Evolutionary conservation across 2,888 invertebrate genomes (phyloP).

Genomic region (Noctuana brunneofusca): DNA sequence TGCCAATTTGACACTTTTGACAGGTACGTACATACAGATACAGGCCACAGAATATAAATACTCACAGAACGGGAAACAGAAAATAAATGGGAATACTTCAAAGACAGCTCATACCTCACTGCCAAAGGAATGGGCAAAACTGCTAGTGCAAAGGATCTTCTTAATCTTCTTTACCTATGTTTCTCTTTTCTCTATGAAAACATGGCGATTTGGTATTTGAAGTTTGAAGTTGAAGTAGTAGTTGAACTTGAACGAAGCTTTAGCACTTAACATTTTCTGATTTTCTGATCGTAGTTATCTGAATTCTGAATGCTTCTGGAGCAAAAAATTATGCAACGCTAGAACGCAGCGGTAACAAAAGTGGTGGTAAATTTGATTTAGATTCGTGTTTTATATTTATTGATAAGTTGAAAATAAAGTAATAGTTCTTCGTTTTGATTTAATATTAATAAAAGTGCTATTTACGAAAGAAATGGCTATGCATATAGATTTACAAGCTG

Average conservation of each 20-base stretch:
- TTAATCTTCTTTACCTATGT: too few relatives aligned
- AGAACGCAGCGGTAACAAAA: conserved; percentile 48
- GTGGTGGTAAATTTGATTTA: conserved; percentile 54
- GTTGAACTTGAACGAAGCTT: conserved; percentile 11
- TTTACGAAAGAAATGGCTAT: conserved; percentile 50
- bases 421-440: background rate
- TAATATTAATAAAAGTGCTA: conserved; percentile 1
- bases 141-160: too few relatives aligned
- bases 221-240: too few relatives aligned
- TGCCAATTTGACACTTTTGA: background rate
- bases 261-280: too few relatives aligned
- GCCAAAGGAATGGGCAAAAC: too few relatives aligned
- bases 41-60: too few relatives aligned
- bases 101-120: too few relatives aligned
- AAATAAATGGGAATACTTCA: too few relatives aligned
- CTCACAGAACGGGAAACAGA: too few relatives aligned
- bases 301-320: conserved; percentile 14
- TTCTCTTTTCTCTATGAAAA: background rate
- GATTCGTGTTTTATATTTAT: background rate
- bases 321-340: conserved; percentile 4
- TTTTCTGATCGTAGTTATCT: too few relatives aligned
- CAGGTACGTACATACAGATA: too few relatives aligned
- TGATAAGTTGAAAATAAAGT: background rate
- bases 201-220: background rate
- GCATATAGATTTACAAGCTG: conserved; percentile 53